A percentile compares a stretch with the other conserved stretches of the same genome.
phyloP scores from a whole-genome alignment of 2,888 invertebrate genomes.

The Trachelus tabidus region DNA sequence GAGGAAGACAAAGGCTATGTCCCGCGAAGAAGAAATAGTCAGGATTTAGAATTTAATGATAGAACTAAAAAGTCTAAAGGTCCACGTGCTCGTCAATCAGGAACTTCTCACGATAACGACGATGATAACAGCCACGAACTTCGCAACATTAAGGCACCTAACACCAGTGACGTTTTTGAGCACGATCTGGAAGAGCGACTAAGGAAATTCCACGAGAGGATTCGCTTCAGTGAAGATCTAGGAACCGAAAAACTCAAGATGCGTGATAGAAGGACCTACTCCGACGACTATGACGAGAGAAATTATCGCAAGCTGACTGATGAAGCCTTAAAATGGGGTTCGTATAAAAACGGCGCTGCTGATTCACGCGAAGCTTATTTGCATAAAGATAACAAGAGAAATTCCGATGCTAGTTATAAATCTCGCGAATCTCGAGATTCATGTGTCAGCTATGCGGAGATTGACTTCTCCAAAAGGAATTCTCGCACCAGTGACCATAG shows the following conservation, averaged over 20 bases:
- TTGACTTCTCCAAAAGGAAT: conserved; percentile 27
- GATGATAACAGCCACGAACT: background rate
- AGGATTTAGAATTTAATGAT: conserved; percentile 52
- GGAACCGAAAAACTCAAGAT: conserved; percentile 8
- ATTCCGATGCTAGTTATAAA: conserved; percentile 28
- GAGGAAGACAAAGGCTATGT: conserved; percentile 35
- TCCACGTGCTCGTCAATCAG: background rate
- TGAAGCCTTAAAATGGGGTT: background rate
- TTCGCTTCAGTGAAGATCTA: conserved; percentile 39
- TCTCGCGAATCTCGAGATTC: conserved; percentile 22
- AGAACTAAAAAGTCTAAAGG: conserved; percentile 20
- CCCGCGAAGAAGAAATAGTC: conserved; percentile 33
- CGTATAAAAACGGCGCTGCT: background rate
- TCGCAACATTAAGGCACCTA: background rate
- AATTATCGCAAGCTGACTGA: background rate
- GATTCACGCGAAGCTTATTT: background rate
- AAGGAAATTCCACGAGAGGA: conserved; percentile 37
- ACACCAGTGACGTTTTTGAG: conserved; percentile 11
- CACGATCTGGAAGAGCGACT: conserved; percentile 35
- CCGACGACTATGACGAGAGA: conserved; percentile 50
- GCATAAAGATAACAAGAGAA: conserved; percentile 23
- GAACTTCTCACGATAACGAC: background rate
- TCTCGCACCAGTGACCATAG: conserved; percentile 33
- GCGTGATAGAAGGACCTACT: conserved; percentile 39
- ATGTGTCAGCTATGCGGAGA: conserved; percentile 25